A percentile compares a stretch with the other conserved stretches of the same genome.
Evolutionary conservation across 2,113 vertebrate species (phyloP).

Genomic region (Cavia aperea): DNA sequence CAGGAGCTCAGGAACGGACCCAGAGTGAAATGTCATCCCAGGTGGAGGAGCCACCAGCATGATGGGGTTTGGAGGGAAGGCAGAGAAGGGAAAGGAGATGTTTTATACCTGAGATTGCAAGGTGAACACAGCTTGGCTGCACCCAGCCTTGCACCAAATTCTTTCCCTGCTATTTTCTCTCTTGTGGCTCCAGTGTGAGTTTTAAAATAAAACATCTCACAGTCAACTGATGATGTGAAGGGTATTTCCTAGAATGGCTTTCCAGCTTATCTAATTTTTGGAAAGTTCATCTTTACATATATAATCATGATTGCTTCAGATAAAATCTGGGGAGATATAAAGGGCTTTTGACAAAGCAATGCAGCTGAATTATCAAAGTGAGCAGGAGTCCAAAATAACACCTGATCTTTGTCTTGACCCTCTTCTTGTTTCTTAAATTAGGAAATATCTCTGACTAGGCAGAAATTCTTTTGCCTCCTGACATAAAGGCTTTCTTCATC

Average conservation of each 20-base stretch:
- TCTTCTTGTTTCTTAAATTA: not conserved
- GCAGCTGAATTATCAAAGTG: fast-evolving
- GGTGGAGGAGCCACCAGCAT: fast-evolving
- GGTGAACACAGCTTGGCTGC: fast-evolving
- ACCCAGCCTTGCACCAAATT: fast-evolving
- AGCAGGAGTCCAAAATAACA: no score
- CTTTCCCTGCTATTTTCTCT: not conserved
- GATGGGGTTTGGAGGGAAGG: not conserved
- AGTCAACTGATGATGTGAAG: no score
- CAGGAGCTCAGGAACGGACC: fast-evolving
- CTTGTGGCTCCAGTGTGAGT: fast-evolving
- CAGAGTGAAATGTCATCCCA: not conserved
- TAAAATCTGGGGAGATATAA: not conserved
- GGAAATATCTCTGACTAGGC: not conserved
- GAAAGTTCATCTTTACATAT: not conserved
- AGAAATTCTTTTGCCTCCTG: not conserved
- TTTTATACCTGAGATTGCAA: not conserved
- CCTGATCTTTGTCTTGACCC: not conserved
- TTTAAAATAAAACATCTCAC: not conserved
- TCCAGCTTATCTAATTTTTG: not conserved
- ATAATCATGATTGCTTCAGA: not conserved
- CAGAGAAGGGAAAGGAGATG: not conserved
- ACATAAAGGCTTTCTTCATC: not conserved
- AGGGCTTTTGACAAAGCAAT: not conserved
- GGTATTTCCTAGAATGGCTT: not conserved